Conservation (phyloP, 2,113 vertebrate genomes). For the Noturus placidus region DNA sequence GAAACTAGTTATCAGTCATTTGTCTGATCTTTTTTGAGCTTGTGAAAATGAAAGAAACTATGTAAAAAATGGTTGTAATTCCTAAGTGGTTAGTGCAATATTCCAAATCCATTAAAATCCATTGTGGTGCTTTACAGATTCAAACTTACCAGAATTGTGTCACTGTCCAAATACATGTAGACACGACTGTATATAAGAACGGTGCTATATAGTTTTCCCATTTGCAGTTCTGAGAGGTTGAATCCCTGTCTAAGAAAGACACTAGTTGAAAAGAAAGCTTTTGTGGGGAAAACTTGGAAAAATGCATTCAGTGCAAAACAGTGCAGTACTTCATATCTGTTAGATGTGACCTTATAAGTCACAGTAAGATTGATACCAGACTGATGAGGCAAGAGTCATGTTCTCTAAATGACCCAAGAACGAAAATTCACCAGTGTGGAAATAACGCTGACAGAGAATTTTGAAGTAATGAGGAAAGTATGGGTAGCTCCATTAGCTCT, state of each 20-base stretch:
- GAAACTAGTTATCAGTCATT: no score
- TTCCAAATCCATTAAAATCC: no score
- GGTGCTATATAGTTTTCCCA: background rate
- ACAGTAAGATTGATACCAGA: background rate
- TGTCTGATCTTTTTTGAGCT: no score
- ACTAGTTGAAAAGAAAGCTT: background rate
- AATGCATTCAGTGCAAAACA: background rate
- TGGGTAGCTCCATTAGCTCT: background rate
- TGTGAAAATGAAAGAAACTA: no score
- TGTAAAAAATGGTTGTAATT: no score
- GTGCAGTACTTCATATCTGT: slow-evolving; percentile 2
- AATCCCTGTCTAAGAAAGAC: background rate
- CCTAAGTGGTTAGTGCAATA: no score
- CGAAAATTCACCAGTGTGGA: background rate
- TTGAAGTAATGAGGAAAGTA: background rate
- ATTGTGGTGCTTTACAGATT: no score
- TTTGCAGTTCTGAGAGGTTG: background rate
- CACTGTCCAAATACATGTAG: no score
- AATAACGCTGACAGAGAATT: slow-evolving; percentile 5
- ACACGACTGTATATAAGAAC: background rate
- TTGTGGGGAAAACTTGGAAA: background rate
- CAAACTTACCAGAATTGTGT: no score
- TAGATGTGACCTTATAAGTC: background rate
- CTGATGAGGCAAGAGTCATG: slow-evolving; percentile 21
- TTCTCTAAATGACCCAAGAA: background rate